Conservation (phyloP, 2,888 invertebrate genomes). For the Loripinus fragilis region DNA sequence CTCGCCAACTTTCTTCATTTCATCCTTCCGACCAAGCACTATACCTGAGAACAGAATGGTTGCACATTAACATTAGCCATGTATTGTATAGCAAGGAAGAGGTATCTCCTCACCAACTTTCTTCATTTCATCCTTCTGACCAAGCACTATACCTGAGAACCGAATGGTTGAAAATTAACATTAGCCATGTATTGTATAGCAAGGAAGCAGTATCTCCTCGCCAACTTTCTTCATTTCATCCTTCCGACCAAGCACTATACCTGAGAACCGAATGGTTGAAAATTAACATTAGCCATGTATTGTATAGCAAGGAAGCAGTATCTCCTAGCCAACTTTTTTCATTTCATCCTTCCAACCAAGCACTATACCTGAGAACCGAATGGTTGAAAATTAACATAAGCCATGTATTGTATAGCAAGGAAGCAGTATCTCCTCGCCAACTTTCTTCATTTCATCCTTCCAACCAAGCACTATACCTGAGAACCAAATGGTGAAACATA, state of each 20-base stretch:
- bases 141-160: conserved; percentile 45
- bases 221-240: conserved; percentile 54
- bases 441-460: too few relatives aligned
- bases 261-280: too few relatives aligned
- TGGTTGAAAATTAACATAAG: too few relatives aligned
- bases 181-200: too few relatives aligned
- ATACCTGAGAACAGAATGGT: conserved; percentile 55
- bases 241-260: conserved; percentile 47
- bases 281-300: too few relatives aligned
- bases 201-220: conserved; percentile 51
- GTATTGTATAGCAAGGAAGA: conserved; percentile 54
- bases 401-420: too few relatives aligned
- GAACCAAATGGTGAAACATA: too few relatives aligned
- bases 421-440: too few relatives aligned
- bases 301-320: conserved; percentile 57
- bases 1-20: conserved; percentile 49
- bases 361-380: conserved; percentile 52
- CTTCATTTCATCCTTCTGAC: conserved; percentile 52
- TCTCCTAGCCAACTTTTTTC: conserved; percentile 47
- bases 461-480: too few relatives aligned
- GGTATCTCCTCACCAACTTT: conserved; percentile 51
- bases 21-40: conserved; percentile 49
- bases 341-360: conserved; percentile 53
- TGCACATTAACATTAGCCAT: too few relatives aligned
- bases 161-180: too few relatives aligned